Evolutionary conservation across 2,113 vertebrate genomes (phyloP).

Genomic region (Nerophis ophidion): DNA sequence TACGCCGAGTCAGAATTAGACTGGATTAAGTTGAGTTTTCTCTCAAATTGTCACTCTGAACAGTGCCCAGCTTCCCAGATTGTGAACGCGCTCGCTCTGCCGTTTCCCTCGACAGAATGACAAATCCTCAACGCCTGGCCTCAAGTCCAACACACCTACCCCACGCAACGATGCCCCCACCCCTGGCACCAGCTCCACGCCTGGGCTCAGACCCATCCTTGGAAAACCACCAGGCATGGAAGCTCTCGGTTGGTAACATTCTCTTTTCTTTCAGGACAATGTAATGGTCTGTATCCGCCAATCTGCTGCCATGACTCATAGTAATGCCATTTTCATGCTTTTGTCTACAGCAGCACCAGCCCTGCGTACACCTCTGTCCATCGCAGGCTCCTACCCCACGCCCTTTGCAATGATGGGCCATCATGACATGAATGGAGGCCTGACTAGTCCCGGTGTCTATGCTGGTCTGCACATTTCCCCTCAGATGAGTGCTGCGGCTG

Average conservation of each 20-base stretch:
- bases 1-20: conserved; percentile 73
- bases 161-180: conserved; percentile 89
- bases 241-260: conserved; percentile 67
- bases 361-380: conserved; percentile 86
- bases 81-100: conserved; percentile 49
- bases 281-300: conserved; percentile 3
- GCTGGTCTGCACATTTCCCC: conserved; percentile 90
- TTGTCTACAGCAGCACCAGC: conserved; percentile 75
- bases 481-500: conserved; percentile 88
- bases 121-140: conserved; percentile 92
- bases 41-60: conserved; percentile 68
- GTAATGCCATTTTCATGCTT: conserved; percentile 12
- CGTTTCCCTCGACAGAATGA: conserved; percentile 79
- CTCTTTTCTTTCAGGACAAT: conserved; percentile 19
- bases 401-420: conserved; percentile 96
- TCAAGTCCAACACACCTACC: conserved; percentile 94
- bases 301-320: conserved; percentile 10
- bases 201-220: conserved; percentile 85
- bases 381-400: conserved; percentile 82
- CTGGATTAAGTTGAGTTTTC: conserved; percentile 68
- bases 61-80: conserved; percentile 50
- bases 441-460: conserved; percentile 87
- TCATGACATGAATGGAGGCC: conserved; percentile 91
- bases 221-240: conserved; percentile 91
- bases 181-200: conserved; percentile 92